Base-by-base conservation (phyloP, 2,888 invertebrate genomes). In the Drosophila melanosoma region DNA sequence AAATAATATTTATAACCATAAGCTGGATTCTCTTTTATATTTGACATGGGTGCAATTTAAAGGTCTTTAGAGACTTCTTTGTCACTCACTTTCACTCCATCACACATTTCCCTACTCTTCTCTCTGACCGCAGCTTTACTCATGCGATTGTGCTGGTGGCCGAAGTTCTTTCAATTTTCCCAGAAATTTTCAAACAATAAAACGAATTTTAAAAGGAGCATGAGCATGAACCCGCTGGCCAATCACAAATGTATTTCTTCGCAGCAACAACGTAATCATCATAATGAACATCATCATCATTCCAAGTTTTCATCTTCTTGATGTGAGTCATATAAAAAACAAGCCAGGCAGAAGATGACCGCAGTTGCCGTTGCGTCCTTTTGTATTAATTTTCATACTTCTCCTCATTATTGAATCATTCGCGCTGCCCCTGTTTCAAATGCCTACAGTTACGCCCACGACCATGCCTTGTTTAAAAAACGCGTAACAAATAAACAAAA, bases 311-410 rank as follows among this genome's bases (percentile, higher is more conserved):
- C 51, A 38, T 60, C 38, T 52, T 56, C 29, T 48, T 58, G 63
- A 48, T 62, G 63, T 35, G 42, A 51, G 58, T 57, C 72, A 76
- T 65, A 65, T 58, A 42, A 76, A 68, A 54, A 64, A 57, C 42
- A 69, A 72, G 66, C 49, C 59, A 69, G 64, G 56, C 71, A 63
- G 60, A 73, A 68, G 60, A 35, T 65, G 52, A 69, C 69, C 69
- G 54, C 69, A 60, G 54, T 49, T 61, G 51, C 64, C 33, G 23
- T 49, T 63, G 52, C 59, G 76, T 76, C 70, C 75, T 49, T 82
- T 87, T 89, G 82, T 84, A 87, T 85, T 82, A 63, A 89, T 87
- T 89, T 80, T 82, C 74, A 84, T 84, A 67, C 87, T 78, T 77
- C 80, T 76, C 73, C 63, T 73, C 81, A 76, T 81, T 82, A 77